These are phyloP conservation scores for Pithys albifrons DNA, from an alignment of 2,113 vertebrate genomes.

Conservation along the genomic window DNA sequence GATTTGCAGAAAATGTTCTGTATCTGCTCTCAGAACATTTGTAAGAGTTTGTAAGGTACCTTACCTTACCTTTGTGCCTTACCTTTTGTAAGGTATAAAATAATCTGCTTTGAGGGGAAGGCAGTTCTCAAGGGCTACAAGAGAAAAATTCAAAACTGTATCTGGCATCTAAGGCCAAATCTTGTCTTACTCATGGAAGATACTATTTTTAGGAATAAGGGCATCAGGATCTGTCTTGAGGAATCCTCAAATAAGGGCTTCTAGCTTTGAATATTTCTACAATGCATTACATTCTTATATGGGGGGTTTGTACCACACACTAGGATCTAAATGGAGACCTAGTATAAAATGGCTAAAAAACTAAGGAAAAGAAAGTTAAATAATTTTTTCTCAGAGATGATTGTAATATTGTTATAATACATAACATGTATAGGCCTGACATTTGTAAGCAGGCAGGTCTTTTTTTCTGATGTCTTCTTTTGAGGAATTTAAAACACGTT, in stretches of 20 bases:
- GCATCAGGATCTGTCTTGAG: neutral
- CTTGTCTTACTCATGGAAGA: neutral
- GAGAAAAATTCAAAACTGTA: neutral
- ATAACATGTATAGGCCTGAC: neutral
- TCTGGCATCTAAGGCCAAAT: neutral
- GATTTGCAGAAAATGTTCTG: neutral
- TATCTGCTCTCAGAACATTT: neutral
- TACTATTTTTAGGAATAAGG: neutral
- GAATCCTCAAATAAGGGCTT: neutral
- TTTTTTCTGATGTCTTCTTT: neutral
- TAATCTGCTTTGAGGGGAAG: neutral
- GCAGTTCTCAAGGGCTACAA: neutral
- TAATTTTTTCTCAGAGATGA: neutral
- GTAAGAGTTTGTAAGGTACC: neutral
- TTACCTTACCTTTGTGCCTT: neutral
- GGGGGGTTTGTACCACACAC: neutral
- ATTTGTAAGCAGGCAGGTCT: neutral
- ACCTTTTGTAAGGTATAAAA: neutral
- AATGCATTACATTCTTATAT: neutral
- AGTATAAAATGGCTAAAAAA: neutral
- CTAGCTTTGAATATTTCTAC: neutral
- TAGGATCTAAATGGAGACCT: neutral
- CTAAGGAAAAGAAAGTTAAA: neutral
- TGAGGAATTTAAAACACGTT: neutral
- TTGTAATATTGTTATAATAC: neutral